Evolutionary conservation across 2,888 invertebrate species (phyloP).

Genomic region (Clanis bilineata): DNA sequence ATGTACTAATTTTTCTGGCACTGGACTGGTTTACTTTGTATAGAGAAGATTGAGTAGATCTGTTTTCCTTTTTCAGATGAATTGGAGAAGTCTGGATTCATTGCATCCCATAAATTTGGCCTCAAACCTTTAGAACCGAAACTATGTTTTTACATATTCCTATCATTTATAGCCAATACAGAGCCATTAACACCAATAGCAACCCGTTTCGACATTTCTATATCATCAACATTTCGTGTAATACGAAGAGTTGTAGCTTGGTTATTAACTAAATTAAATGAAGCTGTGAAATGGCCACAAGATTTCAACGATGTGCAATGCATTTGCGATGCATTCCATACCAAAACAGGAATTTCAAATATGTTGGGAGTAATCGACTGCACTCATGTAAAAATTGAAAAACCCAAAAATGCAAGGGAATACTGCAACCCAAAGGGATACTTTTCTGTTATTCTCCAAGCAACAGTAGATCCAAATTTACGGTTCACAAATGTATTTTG

Average conservation of each 20-base stretch:
- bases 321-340: conserved; percentile 49
- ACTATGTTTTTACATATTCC: conserved; percentile 61
- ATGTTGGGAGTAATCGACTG: conserved; percentile 59
- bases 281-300: conserved; percentile 58
- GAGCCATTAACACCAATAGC: conserved; percentile 63
- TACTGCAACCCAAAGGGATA: conserved; percentile 62
- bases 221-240: conserved; percentile 62
- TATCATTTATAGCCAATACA: conserved; percentile 57
- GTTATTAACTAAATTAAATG: conserved; percentile 59
- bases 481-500: conserved; percentile 61
- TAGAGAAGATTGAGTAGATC: neutral
- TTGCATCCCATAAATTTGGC: conserved; percentile 62
- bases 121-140: conserved; percentile 60
- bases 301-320: conserved; percentile 44
- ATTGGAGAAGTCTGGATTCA: conserved; percentile 57
- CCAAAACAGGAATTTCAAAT: conserved; percentile 54
- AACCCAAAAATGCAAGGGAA: conserved; percentile 57
- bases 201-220: conserved; percentile 60
- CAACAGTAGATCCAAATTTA: conserved; percentile 55
- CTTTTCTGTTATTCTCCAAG: conserved; percentile 58
- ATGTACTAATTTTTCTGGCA: neutral
- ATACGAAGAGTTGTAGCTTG: conserved; percentile 60
- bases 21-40: neutral
- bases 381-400: conserved; percentile 59
- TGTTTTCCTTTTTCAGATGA: conserved; percentile 52